phyloP scores from a whole-genome alignment of 1,140 invertebrate species.

The Rhagoletis pomonella region DNA sequence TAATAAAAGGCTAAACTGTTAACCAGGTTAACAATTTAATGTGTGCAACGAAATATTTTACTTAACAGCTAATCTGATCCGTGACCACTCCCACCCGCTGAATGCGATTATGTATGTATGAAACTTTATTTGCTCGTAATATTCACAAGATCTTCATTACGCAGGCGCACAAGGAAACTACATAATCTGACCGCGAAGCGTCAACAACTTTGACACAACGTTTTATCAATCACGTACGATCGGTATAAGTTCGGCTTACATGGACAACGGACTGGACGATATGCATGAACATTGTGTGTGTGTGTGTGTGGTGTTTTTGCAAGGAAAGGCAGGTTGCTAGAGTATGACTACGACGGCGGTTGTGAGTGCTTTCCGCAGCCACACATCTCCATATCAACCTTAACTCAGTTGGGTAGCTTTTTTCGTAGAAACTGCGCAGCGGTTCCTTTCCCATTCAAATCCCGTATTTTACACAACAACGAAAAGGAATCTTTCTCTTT shows the following conservation, averaged over 20 bases:
- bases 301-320: too few species aligned
- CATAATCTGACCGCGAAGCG: background rate
- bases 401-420: background rate
- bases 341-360: background rate
- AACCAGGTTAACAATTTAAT: background rate
- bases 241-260: conserved; percentile 22
- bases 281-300: background rate
- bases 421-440: conserved; percentile 19
- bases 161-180: background rate
- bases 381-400: background rate
- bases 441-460: background rate
- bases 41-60: background rate
- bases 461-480: background rate
- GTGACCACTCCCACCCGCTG: background rate
- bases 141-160: conserved; percentile 31
- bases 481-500: background rate
- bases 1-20: background rate
- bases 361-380: background rate
- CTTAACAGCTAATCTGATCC: too few species aligned
- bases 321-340: background rate
- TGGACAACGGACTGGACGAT: background rate
- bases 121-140: background rate
- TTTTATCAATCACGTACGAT: conserved; percentile 58
- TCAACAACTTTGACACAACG: conserved; percentile 54
- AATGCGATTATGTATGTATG: background rate